Base-by-base conservation (phyloP, 2,797 vertebrate species). In the Manis javanica region DNA sequence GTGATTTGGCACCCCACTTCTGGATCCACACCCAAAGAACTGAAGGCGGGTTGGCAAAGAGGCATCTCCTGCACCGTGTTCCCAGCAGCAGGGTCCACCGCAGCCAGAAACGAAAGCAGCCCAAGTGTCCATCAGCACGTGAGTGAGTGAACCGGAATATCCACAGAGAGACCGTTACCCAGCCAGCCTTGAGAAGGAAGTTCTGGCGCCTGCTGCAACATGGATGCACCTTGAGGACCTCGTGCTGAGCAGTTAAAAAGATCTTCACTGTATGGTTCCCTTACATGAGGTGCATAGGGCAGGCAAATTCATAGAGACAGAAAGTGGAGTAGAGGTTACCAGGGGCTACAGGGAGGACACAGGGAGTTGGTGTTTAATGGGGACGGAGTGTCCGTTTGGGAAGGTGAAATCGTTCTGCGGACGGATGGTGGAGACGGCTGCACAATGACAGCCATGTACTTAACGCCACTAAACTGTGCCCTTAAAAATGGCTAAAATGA, bases 281-380 rank as follows among this genome's bases (percentile, higher is more conserved):
- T 37, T 57, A 31, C 0, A 5, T 7, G 61, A 31, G 21, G 2
- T 6, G 2, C 34, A 2, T 3, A 21, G 26, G 34, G 3, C 3
- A n/a, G 51, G 59, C 46, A n/a, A 16, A 55, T 13, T 84, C 78
- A 23, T 7, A 31, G 57, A 66, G 15, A 74, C 39, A 8, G 89
- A 77, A 37, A 42, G 55, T 3, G 61, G 57, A 24, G 16, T 16
- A 15, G n/a, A 8, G n/a, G n/a, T 0, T 5, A 12, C 39, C 49
- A 46, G 78, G 66, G 18, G 24, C 23, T 13, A 46, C 53, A 15
- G 53, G 21, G 14, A 37, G 39, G 57, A 26, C 16, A 26, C 5
- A 15, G 24, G 39, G 3, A 29, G 21, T 7, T 29, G 18, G 21
- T 42, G n/a, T 37, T 46, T 31, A 31, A 12, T 0, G 23, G 39